Evolutionary conservation across 2,113 vertebrate species (phyloP), one percentile per base, ranked within the genome.

Genomic region (Phrynocephalus versicolor): DNA sequence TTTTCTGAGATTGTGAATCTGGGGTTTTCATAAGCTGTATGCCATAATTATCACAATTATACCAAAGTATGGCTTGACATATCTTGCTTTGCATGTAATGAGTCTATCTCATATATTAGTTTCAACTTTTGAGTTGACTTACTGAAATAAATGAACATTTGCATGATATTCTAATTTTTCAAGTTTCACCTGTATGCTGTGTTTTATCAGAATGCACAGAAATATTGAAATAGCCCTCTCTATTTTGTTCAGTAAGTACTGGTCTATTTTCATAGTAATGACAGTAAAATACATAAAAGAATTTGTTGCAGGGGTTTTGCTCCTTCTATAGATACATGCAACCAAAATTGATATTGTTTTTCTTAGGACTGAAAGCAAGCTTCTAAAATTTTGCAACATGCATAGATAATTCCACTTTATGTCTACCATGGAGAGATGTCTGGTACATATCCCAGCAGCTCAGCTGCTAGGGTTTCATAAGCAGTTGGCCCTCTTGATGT

Each of bases 401-500:
- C 45, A 37, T 72, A 39, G 35, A 23, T 69, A 45, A 72, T 72
- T 23, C 30, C 30, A 72, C 23, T 30, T 82, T 30, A 51, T 27
- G 37, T 39, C 23, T 58, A 27, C n/a, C n/a, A 8, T 55, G 39
- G 37, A 25, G 21, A 67, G 9, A 33, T 0, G 0, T 80, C 81
- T 78, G 4, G 16, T 83, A 83, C 35, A 27, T 60, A 58, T 89
- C 15, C 65, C 35, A 33, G 13, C 65, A 6, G 35, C 55, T 81
- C 75, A n/a, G n/a, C 10, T 0, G 0, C 64, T 19, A 19, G 7
- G 30, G 87, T 86, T 83, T 65, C 71, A 88, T 76, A 15, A 79
- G 37, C 30, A 65, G 30, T 15, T 85, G 51, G 58, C 74, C 84
- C 67, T 62, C 77, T 88, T 91, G 85, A 87, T 91, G 79, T 83